phyloP scores from a whole-genome alignment of 2,113 vertebrate species.

The Centrocercus urophasianus region DNA sequence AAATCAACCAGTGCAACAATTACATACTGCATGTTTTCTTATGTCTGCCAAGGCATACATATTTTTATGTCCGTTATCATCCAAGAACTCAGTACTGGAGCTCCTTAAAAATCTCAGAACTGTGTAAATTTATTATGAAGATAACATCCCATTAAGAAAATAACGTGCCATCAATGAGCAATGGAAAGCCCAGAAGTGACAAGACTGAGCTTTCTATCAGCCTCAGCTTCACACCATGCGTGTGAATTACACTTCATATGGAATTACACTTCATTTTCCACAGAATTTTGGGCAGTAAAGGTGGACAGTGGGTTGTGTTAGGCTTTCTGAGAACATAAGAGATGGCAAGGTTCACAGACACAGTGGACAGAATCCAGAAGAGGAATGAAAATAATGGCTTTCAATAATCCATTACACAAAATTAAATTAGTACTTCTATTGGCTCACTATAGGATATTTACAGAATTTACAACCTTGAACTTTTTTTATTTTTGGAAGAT shows the following conservation, averaged over 20 bases:
- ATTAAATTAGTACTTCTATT: not conserved
- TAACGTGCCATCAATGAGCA: not conserved
- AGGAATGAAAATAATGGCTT: not conserved
- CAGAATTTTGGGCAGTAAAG: accelerated
- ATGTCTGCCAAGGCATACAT: not conserved
- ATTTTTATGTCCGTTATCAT: constrained; percentile 4
- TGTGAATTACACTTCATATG: not conserved
- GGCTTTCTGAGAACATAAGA: not conserved
- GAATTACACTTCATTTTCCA: not conserved
- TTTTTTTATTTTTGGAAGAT: not conserved
- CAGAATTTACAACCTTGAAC: not conserved
- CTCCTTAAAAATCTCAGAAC: constrained; percentile 6
- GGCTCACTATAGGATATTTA: not conserved
- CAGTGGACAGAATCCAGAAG: not conserved
- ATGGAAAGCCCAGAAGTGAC: not conserved
- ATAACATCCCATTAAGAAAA: constrained; percentile 45
- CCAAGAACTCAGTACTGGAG: not conserved
- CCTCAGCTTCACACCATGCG: not conserved
- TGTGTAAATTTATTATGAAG: constrained; percentile 41
- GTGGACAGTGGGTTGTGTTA: not conserved
- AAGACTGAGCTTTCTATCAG: not conserved
- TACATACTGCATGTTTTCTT: not conserved
- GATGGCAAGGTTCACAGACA: not conserved
- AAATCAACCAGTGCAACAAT: not conserved
- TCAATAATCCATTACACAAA: not conserved